These are phyloP conservation scores for Amiota minor DNA, from an alignment of 2,888 invertebrate species.

Conservation along the genomic window DNA sequence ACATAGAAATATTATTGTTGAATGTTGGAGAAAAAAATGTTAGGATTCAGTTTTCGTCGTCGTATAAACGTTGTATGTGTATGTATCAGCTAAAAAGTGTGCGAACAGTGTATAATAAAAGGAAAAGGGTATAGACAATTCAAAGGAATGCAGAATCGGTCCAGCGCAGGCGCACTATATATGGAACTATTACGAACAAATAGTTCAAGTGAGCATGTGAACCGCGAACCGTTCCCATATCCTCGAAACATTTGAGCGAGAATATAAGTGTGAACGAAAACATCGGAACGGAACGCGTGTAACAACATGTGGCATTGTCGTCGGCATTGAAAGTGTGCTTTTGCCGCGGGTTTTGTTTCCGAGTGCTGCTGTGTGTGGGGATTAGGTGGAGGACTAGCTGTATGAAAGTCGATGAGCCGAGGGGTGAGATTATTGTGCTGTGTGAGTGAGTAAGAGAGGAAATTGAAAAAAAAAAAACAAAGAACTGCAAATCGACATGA, in stretches of 20 bases:
- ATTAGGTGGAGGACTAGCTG: too few relatives aligned
- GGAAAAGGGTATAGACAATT: too few relatives aligned
- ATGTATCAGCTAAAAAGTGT: too few relatives aligned
- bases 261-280: neutral
- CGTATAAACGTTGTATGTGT: too few relatives aligned
- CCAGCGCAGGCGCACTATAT: too few relatives aligned
- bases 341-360: neutral
- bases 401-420: neutral
- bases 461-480: slow-evolving; percentile 51
- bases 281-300: neutral
- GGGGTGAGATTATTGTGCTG: slow-evolving; percentile 4
- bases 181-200: neutral
- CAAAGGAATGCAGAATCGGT: too few relatives aligned
- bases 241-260: neutral
- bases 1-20: too few relatives aligned
- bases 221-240: neutral
- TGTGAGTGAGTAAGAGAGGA: neutral
- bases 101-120: too few relatives aligned
- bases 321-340: neutral
- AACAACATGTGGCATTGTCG: neutral
- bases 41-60: too few relatives aligned
- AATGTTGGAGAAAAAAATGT: too few relatives aligned
- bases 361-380: neutral
- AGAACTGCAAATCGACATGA: slow-evolving; percentile 50
- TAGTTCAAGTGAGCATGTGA: neutral